These are phyloP conservation scores for Alauda arvensis DNA, from an alignment of 2,797 vertebrate genomes.

Conservation along the genomic window DNA sequence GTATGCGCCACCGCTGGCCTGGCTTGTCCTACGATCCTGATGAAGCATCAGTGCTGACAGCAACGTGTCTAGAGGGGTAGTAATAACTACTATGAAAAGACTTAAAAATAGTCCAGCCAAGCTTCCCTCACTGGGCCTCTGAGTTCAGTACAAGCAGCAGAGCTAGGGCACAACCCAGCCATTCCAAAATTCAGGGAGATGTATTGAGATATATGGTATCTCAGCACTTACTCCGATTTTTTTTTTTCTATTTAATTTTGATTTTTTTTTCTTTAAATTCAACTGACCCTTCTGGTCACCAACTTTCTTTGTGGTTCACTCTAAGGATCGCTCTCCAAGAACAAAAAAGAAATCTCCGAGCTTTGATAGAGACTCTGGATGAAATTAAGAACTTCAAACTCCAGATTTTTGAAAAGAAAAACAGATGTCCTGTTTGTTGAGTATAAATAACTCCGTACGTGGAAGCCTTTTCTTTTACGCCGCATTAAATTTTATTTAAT, in stretches of 20 bases:
- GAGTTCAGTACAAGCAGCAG: neutral
- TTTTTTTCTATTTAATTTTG: neutral
- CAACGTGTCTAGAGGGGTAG: neutral
- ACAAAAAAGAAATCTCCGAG: constrained; percentile 67
- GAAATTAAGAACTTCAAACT: constrained; percentile 82
- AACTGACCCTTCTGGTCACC: constrained; percentile 60
- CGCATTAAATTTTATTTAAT: constrained; percentile 72
- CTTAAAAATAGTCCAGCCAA: neutral
- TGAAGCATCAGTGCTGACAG: neutral
- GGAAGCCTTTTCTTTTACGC: constrained; percentile 28
- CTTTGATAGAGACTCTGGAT: constrained; percentile 79
- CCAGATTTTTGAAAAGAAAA: constrained; percentile 77
- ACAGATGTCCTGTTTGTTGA: constrained; percentile 80
- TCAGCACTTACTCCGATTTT: neutral
- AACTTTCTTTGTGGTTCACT: constrained; percentile 49
- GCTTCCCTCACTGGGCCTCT: neutral
- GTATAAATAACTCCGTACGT: constrained; percentile 73
- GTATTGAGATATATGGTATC: neutral
- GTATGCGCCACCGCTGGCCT: rapidly evolving
- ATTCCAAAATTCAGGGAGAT: neutral
- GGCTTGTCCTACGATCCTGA: neutral
- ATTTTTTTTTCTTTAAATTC: neutral
- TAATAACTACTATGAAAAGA: neutral
- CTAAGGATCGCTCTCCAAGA: constrained; percentile 52
- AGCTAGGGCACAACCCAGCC: neutral